Evolutionary conservation across 2,113 vertebrate species (phyloP).

Genomic region (Seriola rivoliana): DNA sequence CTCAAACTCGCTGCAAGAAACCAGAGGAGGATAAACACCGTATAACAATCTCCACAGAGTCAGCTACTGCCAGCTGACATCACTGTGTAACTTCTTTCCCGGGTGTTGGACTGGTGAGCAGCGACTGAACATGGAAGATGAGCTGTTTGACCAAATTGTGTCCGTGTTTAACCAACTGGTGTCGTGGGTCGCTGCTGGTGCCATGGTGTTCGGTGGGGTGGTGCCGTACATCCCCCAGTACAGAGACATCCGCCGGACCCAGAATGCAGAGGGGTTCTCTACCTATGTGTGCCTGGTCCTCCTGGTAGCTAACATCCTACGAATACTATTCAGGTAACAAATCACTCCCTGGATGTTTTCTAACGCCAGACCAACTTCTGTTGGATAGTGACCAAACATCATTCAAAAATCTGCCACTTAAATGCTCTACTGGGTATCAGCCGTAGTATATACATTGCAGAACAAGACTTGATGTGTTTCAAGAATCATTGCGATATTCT

Average conservation of each 20-base stretch:
- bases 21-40: neutral
- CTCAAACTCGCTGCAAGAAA: neutral
- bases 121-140: slow-evolving; percentile 86
- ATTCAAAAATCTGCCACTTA: neutral
- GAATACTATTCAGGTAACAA: slow-evolving; percentile 94
- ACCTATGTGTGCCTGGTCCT: slow-evolving; percentile 95
- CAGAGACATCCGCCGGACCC: slow-evolving; percentile 91
- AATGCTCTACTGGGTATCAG: neutral
- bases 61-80: neutral
- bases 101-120: neutral
- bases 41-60: neutral
- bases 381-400: neutral
- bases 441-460: rapidly evolving
- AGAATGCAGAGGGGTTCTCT: slow-evolving; percentile 97
- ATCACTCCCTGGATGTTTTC: no score
- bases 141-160: slow-evolving; percentile 86
- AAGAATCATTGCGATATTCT: neutral
- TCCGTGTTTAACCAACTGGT: slow-evolving; percentile 85
- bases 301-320: slow-evolving; percentile 93
- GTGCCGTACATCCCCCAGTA: slow-evolving; percentile 97
- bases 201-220: slow-evolving; percentile 96
- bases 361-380: neutral
- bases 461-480: neutral
- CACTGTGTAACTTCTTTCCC: neutral
- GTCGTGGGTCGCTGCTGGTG: slow-evolving; percentile 90